Conservation (phyloP, 2,113 vertebrate species). For the Hypocryptadius cinnamomeus region DNA sequence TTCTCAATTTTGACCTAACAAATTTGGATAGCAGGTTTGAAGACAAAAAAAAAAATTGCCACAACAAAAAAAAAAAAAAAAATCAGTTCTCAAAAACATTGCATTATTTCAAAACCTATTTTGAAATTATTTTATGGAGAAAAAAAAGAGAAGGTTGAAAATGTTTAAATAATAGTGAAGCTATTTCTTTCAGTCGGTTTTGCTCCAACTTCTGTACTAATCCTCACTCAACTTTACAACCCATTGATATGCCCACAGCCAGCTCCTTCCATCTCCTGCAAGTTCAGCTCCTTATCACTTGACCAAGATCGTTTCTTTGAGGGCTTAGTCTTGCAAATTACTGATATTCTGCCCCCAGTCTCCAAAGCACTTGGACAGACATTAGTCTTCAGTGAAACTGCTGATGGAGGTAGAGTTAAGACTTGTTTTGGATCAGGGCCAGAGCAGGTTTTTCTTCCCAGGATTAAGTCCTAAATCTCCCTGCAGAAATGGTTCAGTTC, state of each 20-base stretch:
- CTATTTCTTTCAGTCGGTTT: neutral
- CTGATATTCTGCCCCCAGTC: neutral
- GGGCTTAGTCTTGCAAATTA: neutral
- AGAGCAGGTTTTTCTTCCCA: neutral
- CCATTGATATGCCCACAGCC: neutral
- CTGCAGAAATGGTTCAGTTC: neutral
- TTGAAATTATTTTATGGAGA: neutral
- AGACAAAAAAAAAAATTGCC: neutral
- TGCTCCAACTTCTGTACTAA: neutral
- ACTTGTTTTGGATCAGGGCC: conserved; percentile 3
- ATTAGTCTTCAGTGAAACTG: neutral
- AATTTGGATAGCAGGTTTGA: neutral
- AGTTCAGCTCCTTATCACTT: neutral
- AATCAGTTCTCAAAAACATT: neutral
- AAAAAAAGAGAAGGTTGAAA: neutral
- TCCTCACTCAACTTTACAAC: neutral
- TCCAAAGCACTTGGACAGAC: neutral
- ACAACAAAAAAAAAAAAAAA: neutral
- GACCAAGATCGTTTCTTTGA: neutral
- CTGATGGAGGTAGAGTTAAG: conserved; percentile 4
- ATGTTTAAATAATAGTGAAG: neutral
- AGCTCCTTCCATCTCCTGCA: neutral
- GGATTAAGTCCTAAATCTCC: conserved; percentile 22
- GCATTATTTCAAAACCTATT: neutral
- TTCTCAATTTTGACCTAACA: neutral